Base-by-base conservation (phyloP, 2,797 vertebrate genomes). In the Vespertilio murinus region DNA sequence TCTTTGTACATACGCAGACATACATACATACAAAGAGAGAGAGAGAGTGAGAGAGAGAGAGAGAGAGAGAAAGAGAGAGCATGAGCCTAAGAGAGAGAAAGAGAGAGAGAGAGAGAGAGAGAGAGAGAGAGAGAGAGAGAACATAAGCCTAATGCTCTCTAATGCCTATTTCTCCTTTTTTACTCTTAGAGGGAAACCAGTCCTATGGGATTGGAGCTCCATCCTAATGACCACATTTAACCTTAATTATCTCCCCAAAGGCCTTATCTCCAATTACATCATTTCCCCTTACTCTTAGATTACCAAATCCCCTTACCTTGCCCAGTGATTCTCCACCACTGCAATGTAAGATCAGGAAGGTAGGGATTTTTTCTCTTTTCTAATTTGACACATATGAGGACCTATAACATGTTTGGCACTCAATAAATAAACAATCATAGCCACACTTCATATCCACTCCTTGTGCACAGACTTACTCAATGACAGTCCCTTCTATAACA, bases 321-420 rank as follows among this genome's bases (percentile, higher is more conserved):
- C 2, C 8, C 17, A 70, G 64, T 52, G 18, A 1, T 42, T 78
- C 25, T 85, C 56, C 83, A 1, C 35, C 22, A 56, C 18, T 7
- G n/a, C 35, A 73, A 88, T 28, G 8, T 28, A 71, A 49, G 54
- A 11, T 69, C 20, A 11, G 13, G 9, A 38, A 1, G 3, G 17
- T 8, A 79, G 12, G 2, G 9, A 23, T 79, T 82, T 56, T 49
- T 0, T 22, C 6, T 28, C 7, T 56, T 94, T 90, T 79, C 38
- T 56, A 42, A 16, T 56, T 20, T 64, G 23, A 13, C 40, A 0
- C 13, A 71, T 47, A 17, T 0, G 0, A 5, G 10, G 67, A 22
- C 0, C 17, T 5, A 35, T 1, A 8, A 35, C 0, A 38, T 1
- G 28, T 40, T 23, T 69, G 33, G 2, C 11, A 6, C 10, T 88